A percentile compares a stretch with the other conserved stretches of the same genome.
phyloP scores from a whole-genome alignment of 2,797 vertebrate species.

The Diceros bicornis region DNA sequence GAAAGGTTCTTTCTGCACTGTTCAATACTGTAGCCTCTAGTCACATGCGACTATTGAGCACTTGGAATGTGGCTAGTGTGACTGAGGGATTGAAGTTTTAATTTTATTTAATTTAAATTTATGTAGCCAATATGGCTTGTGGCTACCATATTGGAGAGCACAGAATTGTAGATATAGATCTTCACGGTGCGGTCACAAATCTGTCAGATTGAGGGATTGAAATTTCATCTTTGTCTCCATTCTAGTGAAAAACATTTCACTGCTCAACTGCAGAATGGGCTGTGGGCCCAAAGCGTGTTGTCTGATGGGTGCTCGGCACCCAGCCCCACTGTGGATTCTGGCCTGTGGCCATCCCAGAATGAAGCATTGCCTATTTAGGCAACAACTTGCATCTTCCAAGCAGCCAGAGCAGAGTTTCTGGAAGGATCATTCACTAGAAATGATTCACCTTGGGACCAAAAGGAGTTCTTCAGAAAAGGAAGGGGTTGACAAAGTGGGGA shows the following conservation, averaged over 20 bases:
- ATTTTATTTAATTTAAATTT: neutral
- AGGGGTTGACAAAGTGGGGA: neutral
- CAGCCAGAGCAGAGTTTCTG: neutral
- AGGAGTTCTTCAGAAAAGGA: neutral
- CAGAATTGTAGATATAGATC: neutral
- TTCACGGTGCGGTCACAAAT: neutral
- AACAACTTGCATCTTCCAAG: neutral
- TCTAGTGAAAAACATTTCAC: neutral
- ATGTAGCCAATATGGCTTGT: neutral
- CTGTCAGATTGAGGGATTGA: neutral
- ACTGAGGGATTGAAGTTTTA: neutral
- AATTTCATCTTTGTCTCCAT: neutral
- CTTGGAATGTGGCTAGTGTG: neutral
- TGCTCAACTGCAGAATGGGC: neutral
- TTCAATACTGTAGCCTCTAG: neutral
- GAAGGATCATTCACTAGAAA: neutral
- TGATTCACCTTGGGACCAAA: neutral
- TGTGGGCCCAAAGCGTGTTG: neutral
- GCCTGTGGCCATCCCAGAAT: too few relatives aligned
- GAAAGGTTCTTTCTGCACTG: neutral
- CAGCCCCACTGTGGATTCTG: neutral
- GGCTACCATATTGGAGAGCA: neutral
- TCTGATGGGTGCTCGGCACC: too few relatives aligned
- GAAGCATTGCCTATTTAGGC: too few relatives aligned
- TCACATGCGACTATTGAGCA: neutral